Evolutionary conservation across 2,888 invertebrate genomes (phyloP), one percentile per base, ranked within the genome.

Genomic region (Sinopyrophorus schimmeli): DNA sequence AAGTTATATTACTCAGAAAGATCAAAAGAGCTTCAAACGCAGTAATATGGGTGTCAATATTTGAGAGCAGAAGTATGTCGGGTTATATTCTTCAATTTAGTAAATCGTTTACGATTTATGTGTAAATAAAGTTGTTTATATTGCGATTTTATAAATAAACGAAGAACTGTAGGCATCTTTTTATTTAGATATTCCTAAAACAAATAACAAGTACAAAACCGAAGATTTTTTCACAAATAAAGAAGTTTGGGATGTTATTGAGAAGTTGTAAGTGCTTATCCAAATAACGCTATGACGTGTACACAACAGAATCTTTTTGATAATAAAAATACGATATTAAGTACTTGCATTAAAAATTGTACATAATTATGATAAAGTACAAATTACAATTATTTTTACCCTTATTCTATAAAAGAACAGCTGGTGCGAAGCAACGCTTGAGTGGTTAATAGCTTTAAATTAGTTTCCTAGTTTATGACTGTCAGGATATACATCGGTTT

Each of bases 391-490:
- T 48, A 48, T 37, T 41, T 48, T 48, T 48, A 37, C 48, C 48
- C 48, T 49, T 49, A 43, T 38, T 38, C 38, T 39, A 38, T 49
- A 49, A 49, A 49, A 27, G 32, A 49, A 42, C 49, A 49, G 42
- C 37, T 49, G 49, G 31, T 37, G 31, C 26, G 39, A 32, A 41
- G 42, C 49, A 38, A 49, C 38, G 42, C 42, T 26, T 49, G 49
- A 50, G 49, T 44, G 43, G 43, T 50, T 50, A 50, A 44, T 50
- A 50, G 49, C 49, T 35, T 50, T 44, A 44, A 50, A 50, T 50
- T 50, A 50, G 49, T 50, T 50, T 50, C 43, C 49, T 50, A 50
- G 49, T 50, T 50, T 50, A 50, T 27, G 44, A 50, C 34, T 40
- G 49, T 40, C 49, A 44, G 43, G 43, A 50, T 44, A 44, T 40